These are phyloP conservation scores for Manis pentadactyla DNA, from an alignment of 2,797 vertebrate species.

Conservation along the genomic window DNA sequence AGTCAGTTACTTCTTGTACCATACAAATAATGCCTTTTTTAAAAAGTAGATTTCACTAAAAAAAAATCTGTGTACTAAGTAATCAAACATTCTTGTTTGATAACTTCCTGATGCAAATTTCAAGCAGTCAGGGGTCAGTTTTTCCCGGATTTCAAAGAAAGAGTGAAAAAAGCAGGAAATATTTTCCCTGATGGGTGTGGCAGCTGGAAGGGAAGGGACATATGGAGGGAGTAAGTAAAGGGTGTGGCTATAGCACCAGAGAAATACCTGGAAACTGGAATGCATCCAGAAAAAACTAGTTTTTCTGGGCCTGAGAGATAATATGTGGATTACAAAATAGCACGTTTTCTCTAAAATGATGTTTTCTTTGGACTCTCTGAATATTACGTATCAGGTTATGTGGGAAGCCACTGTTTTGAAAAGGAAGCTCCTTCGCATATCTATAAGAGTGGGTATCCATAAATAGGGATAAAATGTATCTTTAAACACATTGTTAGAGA, in stretches of 20 bases:
- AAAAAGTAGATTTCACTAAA: conserved; percentile 22
- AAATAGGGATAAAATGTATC: neutral
- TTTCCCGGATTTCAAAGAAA: conserved; percentile 55
- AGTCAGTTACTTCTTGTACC: conserved; percentile 44
- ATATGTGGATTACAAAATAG: neutral
- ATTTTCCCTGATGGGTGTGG: conserved; percentile 53
- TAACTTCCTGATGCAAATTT: conserved; percentile 60
- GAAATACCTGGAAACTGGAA: conserved; percentile 63
- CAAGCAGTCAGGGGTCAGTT: neutral
- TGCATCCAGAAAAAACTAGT: conserved; percentile 51
- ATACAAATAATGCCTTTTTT: conserved; percentile 54
- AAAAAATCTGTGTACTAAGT: neutral
- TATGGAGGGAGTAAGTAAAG: neutral
- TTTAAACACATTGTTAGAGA: neutral
- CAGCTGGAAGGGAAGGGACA: neutral
- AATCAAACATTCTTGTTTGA: conserved; percentile 55
- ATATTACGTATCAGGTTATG: neutral
- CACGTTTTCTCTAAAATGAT: conserved; percentile 45
- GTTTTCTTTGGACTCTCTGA: conserved; percentile 39
- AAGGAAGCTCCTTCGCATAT: neutral
- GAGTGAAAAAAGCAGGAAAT: conserved; percentile 60
- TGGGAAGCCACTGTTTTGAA: neutral
- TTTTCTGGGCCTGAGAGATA: neutral
- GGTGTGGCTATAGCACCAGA: neutral
- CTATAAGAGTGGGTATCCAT: neutral